Evolutionary conservation across 2,113 vertebrate species (phyloP).

Genomic region (Murina feae): DNA sequence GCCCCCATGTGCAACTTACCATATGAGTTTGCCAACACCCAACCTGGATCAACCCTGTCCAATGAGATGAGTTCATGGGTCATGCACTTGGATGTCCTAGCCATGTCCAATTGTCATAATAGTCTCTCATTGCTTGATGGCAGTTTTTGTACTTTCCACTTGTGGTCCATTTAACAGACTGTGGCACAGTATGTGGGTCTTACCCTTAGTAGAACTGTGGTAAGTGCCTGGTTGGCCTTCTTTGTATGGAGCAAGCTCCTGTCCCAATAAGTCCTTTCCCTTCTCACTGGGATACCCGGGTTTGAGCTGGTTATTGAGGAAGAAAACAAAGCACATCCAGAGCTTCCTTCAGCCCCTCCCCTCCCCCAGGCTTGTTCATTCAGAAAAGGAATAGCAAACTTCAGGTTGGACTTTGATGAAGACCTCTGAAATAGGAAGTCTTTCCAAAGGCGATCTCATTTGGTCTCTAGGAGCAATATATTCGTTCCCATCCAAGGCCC

Average conservation of each 20-base stretch:
- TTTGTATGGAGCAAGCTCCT: not conserved
- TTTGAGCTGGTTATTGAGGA: not conserved
- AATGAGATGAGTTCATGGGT: not conserved
- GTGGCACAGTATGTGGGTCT: not conserved
- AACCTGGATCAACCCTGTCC: not conserved
- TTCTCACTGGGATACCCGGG: not conserved
- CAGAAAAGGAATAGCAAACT: not conserved
- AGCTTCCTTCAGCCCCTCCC: not conserved
- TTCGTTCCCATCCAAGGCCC: not conserved
- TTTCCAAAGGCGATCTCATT: not conserved
- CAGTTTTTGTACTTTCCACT: not conserved
- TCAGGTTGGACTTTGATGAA: not conserved
- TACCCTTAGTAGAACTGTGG: not conserved
- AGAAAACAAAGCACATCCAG: not conserved
- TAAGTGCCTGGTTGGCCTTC: not conserved
- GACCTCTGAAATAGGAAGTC: not conserved
- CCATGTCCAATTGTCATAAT: too few relatives aligned
- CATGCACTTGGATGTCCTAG: not conserved
- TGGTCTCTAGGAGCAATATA: not conserved
- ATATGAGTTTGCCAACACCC: not conserved
- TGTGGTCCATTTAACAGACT: not conserved
- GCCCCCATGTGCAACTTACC: too few relatives aligned
- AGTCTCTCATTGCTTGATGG: not conserved
- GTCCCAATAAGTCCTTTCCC: not conserved
- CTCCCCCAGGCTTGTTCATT: not conserved